phyloP scores from a whole-genome alignment of 2,888 invertebrate species.

The Xanthia togata region DNA sequence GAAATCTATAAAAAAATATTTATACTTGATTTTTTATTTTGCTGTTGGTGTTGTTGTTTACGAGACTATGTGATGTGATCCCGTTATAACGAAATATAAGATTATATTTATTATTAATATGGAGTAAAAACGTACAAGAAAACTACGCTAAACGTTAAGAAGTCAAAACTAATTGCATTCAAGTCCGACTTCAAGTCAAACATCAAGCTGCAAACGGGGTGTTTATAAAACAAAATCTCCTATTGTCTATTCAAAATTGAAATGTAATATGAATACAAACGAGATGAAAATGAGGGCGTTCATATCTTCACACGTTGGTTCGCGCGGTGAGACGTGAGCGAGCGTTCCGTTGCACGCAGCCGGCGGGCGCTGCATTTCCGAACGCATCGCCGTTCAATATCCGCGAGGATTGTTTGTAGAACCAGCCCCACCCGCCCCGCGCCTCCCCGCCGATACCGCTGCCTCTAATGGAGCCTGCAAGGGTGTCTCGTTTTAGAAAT shows the following conservation, averaged over 20 bases:
- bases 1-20: constrained; percentile 13
- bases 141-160: background rate
- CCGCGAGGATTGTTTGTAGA: constrained; percentile 89
- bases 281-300: constrained; percentile 82
- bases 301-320: constrained; percentile 85
- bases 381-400: constrained; percentile 90
- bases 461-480: constrained; percentile 78
- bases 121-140: background rate
- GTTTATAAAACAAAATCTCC: constrained; percentile 57
- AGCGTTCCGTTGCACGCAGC: constrained; percentile 83
- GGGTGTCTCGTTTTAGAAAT: constrained; percentile 83
- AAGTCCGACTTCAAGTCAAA: constrained; percentile 5
- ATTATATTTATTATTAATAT: background rate
- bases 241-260: constrained; percentile 64
- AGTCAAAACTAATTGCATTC: constrained; percentile 5
- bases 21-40: background rate
- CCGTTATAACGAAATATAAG: background rate
- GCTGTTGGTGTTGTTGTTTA: background rate
- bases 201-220: constrained; percentile 27
- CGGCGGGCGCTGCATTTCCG: constrained; percentile 86
- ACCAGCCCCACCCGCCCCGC: constrained; percentile 71
- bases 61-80: background rate
- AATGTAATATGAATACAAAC: constrained; percentile 79
- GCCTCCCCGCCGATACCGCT: constrained; percentile 70
- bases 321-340: constrained; percentile 82